Evolutionary conservation across 2,888 invertebrate genomes (phyloP), one percentile per base, ranked within the genome.

Genomic region (Drosophila lutescens): DNA sequence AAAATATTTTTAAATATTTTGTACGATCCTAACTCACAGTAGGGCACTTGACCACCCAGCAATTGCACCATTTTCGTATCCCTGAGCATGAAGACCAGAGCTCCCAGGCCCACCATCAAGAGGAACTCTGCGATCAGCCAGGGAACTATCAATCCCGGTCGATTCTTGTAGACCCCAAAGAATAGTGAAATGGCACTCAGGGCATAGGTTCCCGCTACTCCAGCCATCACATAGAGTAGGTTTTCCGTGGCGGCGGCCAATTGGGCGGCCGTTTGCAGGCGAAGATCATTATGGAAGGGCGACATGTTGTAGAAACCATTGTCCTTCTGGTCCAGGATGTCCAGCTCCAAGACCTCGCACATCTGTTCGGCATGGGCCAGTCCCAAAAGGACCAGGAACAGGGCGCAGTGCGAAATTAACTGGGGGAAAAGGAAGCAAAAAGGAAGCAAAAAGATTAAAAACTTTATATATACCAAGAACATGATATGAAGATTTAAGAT

Each of bases 301-400:
- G 88, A 83, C 86, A 91, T 86, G 40, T 90, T 91, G 41, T 92
- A 92, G 73, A 90, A 92, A 4, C 91, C 91, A 56, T 88, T 90
- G 40, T 92, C 91, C 74, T 91, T 91, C 62, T 92, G 92, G 78
- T 92, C 92, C 65, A 90, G 76, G 69, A 92, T 92, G 62, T 92
- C 92, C 76, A 91, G 70, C 13, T 89, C 89, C 6, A 92, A 79
- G 73, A 92, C 88, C 12, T 89, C 86, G 55, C 91, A 90, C 88
- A 92, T 92, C 85, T 92, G 90, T 62, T 92, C 92, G 32, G 92
- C 92, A 77, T 92, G 92, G 1, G 91, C 91, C 55, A 92, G 74
- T 10, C 91, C 91, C 62, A 92, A 74, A 5, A 92, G 71, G 51
- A 91, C 91, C 53, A 92, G 77, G 67, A 92, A 92, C 26, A 92